Base-by-base conservation (phyloP, 2,888 invertebrate species). In the Eupithecia centaureata region DNA sequence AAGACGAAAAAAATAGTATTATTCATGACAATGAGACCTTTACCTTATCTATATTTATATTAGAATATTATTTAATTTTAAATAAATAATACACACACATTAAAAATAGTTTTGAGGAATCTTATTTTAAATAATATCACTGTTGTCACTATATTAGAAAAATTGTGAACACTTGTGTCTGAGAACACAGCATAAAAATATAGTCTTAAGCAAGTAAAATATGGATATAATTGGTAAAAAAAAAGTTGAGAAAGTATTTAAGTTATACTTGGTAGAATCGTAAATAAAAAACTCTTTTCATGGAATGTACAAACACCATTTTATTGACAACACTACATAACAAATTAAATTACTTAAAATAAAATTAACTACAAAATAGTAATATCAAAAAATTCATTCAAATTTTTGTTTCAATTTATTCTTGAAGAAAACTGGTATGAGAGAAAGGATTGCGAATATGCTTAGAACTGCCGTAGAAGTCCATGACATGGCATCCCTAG, bases 401-500 rank as follows among this genome's bases (percentile, higher is more conserved):
- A 97, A 95, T 88, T 97, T 97, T 81, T 95, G 93, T 88, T 95
- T 95, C 74, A 99, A 93, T 84, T 95, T 95, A 78, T 96, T 95
- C 86, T 97, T 98, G 63, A 98, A 94, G 69, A 98, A 86, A 47
- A 99, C 97, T 62, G 99, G 99, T 73, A 98, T 86, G 47, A 99
- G 89, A 7, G 99, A 97, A 1, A 98, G 81, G 18, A 96, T 77
- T 8, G 98, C 98, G 84, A 98, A 97, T 2, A 96, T 82, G 58
- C 95, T 95, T 15, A 99, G 93, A 57, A 98, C 91, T 15, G 95
- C 89, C 63, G 99, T 91, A n/a, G 98, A 98, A 13, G 95, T 96
- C 96, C 96, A 97, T 0, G 98, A 98, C 92, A 98, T 96, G 0
- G 98, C 96, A 77, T 97, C 97, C 77, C 96, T 96, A 0, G 97